Percentiles rank a stretch among this genome's conserved stretches.
These are phyloP conservation scores for Azorinus chamasolen DNA, from an alignment of 2,888 invertebrate genomes.

Conservation along the genomic window DNA sequence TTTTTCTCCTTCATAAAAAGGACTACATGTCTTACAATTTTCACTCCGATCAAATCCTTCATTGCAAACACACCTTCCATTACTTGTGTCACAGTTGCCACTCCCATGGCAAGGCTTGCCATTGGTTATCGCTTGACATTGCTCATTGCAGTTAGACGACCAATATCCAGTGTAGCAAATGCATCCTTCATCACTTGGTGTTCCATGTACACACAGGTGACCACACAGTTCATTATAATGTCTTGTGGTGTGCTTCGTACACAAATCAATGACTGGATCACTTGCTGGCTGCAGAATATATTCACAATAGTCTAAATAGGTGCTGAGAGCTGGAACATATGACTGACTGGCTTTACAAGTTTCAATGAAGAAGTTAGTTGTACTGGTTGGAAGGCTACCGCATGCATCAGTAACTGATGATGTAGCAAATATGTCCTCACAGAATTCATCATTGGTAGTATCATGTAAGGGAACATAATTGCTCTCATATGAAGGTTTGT, in stretches of 20 bases:
- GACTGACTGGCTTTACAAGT: conserved; percentile 44
- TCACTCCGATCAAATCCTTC: conserved; percentile 19
- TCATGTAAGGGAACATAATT: neutral
- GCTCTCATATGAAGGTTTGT: conserved; percentile 17
- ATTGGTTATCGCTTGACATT: conserved; percentile 48
- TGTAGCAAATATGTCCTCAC: conserved; percentile 25
- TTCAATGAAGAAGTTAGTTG: conserved; percentile 35
- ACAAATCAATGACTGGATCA: conserved; percentile 57
- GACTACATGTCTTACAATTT: conserved; percentile 51
- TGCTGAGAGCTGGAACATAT: conserved; percentile 50
- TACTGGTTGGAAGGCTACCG: conserved; percentile 29
- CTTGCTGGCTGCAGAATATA: conserved; percentile 40
- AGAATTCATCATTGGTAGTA: conserved; percentile 13
- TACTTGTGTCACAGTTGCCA: conserved; percentile 59
- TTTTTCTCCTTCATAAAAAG: conserved; percentile 52
- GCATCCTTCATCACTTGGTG: conserved; percentile 47
- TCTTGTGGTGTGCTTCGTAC: conserved; percentile 52
- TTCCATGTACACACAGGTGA: conserved; percentile 49
- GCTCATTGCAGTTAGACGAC: conserved; percentile 59
- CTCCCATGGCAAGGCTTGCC: conserved; percentile 60
- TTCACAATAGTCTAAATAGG: conserved; percentile 63
- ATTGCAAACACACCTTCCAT: conserved; percentile 60
- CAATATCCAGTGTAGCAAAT: conserved; percentile 60
- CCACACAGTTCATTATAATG: conserved; percentile 65
- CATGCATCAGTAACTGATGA: conserved; percentile 27